These are phyloP conservation scores for Trematomus bernacchii DNA, from an alignment of 2,797 vertebrate species.

Conservation along the genomic window DNA sequence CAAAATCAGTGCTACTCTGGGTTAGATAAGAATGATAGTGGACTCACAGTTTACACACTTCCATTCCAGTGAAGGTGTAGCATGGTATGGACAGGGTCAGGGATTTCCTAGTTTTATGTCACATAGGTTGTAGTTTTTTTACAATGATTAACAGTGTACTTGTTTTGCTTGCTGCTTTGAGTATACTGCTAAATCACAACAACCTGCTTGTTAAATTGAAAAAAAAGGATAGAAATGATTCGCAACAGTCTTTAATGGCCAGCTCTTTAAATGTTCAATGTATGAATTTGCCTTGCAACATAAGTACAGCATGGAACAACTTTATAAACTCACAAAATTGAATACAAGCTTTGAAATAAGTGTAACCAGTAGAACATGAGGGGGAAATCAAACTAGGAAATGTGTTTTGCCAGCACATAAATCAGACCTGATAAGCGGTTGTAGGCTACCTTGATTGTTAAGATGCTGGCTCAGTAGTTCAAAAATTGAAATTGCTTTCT, in stretches of 20 bases:
- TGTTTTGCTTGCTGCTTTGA: too few relatives aligned
- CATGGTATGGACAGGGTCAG: background rate
- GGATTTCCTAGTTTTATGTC: background rate
- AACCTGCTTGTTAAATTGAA: too few relatives aligned
- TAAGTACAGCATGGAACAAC: background rate
- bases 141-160: too few relatives aligned
- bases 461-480: constrained; percentile 7
- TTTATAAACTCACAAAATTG: background rate
- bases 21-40: constrained; percentile 35
- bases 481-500: background rate
- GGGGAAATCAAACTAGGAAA: constrained; percentile 12
- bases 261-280: background rate
- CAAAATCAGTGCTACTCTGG: constrained; percentile 47
- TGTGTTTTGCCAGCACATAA: constrained; percentile 12
- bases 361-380: background rate
- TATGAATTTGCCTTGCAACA: background rate
- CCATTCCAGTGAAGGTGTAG: background rate
- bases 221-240: too few relatives aligned
- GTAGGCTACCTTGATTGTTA: constrained; percentile 9
- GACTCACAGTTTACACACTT: constrained; percentile 1
- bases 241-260: background rate
- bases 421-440: constrained; percentile 39
- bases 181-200: too few relatives aligned
- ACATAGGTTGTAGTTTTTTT: too few relatives aligned
- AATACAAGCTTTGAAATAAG: background rate